Evolutionary conservation across 2,888 invertebrate genomes (phyloP), one percentile per base, ranked within the genome.

Genomic region (Flexamia atlantica): DNA sequence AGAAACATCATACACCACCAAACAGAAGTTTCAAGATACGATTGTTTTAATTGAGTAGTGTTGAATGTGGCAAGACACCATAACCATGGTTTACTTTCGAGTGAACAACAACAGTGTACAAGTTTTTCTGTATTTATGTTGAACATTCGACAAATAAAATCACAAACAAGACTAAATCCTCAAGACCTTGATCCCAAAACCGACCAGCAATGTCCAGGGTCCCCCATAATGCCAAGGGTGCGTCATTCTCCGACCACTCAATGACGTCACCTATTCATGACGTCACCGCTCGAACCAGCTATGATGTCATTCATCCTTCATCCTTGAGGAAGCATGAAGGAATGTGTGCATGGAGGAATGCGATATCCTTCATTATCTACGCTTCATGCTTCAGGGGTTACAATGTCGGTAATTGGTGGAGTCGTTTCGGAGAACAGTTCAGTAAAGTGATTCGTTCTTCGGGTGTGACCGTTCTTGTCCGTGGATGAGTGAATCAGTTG

Each of bases 321-420:
- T 17, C 53, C 28, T 64, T 30, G 28, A 14, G 2, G 23, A 2
- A 30, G 28, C 64, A 28, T 25, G 30, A 12, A 28, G 64, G 64
- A 64, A 64, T 64, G 64, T 17, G 5, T 3, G 64, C 30, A 30
- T 7, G 28, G 28, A 12, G 28, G 64, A 64, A 64, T 64, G 64
- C 64, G 25, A 64, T 53, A 53, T 25, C 64, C 64, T 64, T 30
- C 64, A 64, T 64, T 4, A 28, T 64, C 17, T 17, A 64, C 14
- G 64, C 64, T 64, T 30, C 30, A 64, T 64, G 64, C 64, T 64
- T 14, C 64, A 46, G 4, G 36, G 5, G 4, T 36, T 9, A 36
- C 36, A 9, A 9, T 36, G 36, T 36, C 36, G 36, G 4, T 36
- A 36, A 36, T 36, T 36, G 9, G 36, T 36, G 36, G 9, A 36